These are phyloP conservation scores for Leuctra nigra DNA, from an alignment of 2,888 invertebrate species.

Conservation along the genomic window DNA sequence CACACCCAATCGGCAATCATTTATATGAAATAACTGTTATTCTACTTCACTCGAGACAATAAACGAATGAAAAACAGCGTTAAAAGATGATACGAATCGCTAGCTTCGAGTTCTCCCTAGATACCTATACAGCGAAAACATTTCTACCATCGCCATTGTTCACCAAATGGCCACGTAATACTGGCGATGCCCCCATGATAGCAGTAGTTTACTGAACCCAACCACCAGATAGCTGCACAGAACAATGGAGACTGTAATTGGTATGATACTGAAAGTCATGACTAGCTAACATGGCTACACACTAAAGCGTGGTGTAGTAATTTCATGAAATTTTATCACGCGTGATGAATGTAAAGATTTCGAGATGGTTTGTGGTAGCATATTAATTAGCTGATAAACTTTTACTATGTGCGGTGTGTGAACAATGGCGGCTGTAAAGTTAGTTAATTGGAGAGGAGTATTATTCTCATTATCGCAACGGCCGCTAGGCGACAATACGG, in stretches of 20 bases:
- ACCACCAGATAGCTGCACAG: background rate
- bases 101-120: background rate
- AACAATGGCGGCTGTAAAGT: conserved; percentile 25
- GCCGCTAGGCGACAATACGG: background rate
- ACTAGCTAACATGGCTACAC: too few species aligned
- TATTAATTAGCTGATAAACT: conserved; percentile 29
- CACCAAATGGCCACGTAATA: background rate
- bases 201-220: background rate
- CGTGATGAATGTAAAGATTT: too few species aligned
- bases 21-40: background rate
- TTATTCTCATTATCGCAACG: conserved; percentile 25
- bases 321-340: too few species aligned
- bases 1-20: background rate
- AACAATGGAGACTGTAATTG: conserved; percentile 5
- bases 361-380: background rate
- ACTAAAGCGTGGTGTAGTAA: too few species aligned
- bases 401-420: conserved; percentile 24
- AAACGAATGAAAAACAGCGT: background rate
- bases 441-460: conserved; percentile 28
- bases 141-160: background rate
- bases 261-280: conserved; percentile 1
- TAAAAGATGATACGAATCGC: background rate
- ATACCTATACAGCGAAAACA: conserved; percentile 2
- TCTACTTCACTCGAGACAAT: background rate
- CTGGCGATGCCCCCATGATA: conserved; percentile 1